Conservation (phyloP, 2,888 invertebrate genomes). For the Drosophila ochracea region DNA sequence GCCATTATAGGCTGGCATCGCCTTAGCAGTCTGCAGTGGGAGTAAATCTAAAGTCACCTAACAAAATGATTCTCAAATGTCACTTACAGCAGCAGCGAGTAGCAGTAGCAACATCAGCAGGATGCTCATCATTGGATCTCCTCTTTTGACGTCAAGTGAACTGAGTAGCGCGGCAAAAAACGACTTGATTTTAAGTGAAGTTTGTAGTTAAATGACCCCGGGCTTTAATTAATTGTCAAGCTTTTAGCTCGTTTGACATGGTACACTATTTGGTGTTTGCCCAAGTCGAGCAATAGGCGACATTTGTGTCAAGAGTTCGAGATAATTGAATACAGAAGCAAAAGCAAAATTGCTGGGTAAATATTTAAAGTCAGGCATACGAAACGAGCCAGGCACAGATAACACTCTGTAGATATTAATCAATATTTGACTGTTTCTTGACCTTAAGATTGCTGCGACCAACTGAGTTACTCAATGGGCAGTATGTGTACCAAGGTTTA, state of each 20-base stretch:
- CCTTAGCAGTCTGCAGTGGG: slow-evolving; percentile 10
- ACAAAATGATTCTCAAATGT: not conserved
- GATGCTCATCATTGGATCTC: slow-evolving; percentile 16
- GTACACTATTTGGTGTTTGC: slow-evolving; percentile 53
- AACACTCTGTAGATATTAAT: slow-evolving; percentile 47
- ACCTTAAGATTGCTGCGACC: slow-evolving; percentile 29
- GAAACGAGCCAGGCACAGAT: slow-evolving; percentile 27
- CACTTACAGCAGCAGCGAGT: slow-evolving; percentile 50
- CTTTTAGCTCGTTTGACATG: slow-evolving; percentile 52
- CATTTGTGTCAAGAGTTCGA: slow-evolving; percentile 72
- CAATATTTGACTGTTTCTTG: slow-evolving; percentile 41
- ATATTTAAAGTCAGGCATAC: slow-evolving; percentile 60
- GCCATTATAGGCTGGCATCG: slow-evolving; percentile 35
- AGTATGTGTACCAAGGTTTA: slow-evolving; percentile 21
- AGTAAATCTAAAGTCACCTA: not conserved
- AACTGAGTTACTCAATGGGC: slow-evolving; percentile 3
- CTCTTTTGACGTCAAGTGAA: slow-evolving; percentile 23
- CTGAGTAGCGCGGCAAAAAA: slow-evolving; percentile 27
- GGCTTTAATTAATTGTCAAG: slow-evolving; percentile 65
- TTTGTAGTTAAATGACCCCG: slow-evolving; percentile 51
- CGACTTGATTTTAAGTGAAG: slow-evolving; percentile 58
- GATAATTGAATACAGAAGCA: slow-evolving; percentile 64
- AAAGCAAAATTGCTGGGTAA: slow-evolving; percentile 49
- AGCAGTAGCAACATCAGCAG: slow-evolving; percentile 21
- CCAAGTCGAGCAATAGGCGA: slow-evolving; percentile 44